Percentiles rank a stretch among this genome's conserved stretches.
phyloP scores from a whole-genome alignment of 2,888 invertebrate genomes.

The Stenodera caucasica region DNA sequence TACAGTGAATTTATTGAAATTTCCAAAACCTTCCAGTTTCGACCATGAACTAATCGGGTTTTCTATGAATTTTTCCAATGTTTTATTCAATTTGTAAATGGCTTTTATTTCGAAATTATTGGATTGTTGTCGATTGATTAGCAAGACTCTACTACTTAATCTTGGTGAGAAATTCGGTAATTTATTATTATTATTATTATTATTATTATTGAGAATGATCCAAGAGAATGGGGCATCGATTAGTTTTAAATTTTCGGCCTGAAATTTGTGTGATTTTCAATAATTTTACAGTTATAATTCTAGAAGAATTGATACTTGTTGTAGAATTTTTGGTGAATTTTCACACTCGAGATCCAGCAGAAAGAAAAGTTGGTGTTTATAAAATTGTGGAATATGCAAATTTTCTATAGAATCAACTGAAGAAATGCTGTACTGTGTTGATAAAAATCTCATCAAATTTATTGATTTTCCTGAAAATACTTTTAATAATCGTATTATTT shows the following conservation, averaged over 20 bases:
- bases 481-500: not conserved
- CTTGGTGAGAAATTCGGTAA: slow-evolving; percentile 32
- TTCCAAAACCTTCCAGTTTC: slow-evolving; percentile 18
- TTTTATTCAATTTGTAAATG: slow-evolving; percentile 36
- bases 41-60: slow-evolving; percentile 30
- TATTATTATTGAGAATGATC: slow-evolving; percentile 33
- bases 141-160: slow-evolving; percentile 38
- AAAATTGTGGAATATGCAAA: slow-evolving; percentile 11
- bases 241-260: slow-evolving; percentile 37
- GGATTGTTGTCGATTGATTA: slow-evolving; percentile 27
- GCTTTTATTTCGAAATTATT: slow-evolving; percentile 32
- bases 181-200: slow-evolving; percentile 8
- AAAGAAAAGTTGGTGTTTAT: slow-evolving; percentile 34
- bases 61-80: slow-evolving; percentile 22
- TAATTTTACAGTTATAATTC: not conserved
- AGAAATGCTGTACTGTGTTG: slow-evolving; percentile 15
- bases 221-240: slow-evolving; percentile 41
- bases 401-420: not conserved
- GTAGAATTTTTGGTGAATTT: slow-evolving; percentile 24
- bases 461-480: slow-evolving; percentile 13
- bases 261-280: slow-evolving; percentile 8
- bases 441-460: slow-evolving; percentile 23
- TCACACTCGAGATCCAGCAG: slow-evolving; percentile 35
- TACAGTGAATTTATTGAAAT: slow-evolving; percentile 27
- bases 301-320: slow-evolving; percentile 23